Evolutionary conservation across 92 coral and sea anemone genomes (phyloP).

Genomic region (Parazoanthus swiftii): DNA sequence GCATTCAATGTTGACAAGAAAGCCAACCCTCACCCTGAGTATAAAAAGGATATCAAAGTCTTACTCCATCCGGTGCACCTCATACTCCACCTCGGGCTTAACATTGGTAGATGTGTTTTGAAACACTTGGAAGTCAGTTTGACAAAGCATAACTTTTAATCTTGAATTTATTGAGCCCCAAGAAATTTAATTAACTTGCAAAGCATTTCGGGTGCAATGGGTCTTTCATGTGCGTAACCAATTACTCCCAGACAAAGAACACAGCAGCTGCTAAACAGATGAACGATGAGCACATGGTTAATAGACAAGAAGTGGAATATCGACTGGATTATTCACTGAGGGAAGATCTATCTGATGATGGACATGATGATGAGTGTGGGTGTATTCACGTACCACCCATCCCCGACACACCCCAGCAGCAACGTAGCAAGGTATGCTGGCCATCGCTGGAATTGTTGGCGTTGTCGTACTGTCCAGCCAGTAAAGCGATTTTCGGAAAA

Average conservation of each 20-base stretch:
- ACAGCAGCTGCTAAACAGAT: constrained; percentile 3
- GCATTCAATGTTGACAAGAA: too few species aligned
- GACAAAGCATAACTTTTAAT: neutral
- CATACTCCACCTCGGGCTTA: too few species aligned
- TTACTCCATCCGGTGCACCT: too few species aligned
- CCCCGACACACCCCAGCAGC: constrained; percentile 70
- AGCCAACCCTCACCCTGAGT: too few species aligned
- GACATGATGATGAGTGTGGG: constrained; percentile 60
- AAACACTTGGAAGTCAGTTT: too few species aligned
- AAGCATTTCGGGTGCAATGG: neutral
- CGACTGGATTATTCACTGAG: constrained; percentile 63
- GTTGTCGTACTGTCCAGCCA: too few species aligned
- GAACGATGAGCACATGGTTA: neutral
- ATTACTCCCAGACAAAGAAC: constrained; percentile 8
- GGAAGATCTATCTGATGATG: constrained; percentile 72
- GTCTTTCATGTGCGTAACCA: neutral
- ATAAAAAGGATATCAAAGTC: too few species aligned
- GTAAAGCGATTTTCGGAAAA: too few species aligned
- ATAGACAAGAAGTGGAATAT: constrained; percentile 64
- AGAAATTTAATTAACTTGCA: too few species aligned
- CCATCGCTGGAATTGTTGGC: too few species aligned
- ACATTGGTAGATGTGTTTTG: too few species aligned
- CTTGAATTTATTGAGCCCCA: neutral
- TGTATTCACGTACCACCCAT: constrained; percentile 83
- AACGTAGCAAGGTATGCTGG: constrained; percentile 75